phyloP scores from a whole-genome alignment of 2,888 invertebrate species.

The Cerastis leucographa region DNA sequence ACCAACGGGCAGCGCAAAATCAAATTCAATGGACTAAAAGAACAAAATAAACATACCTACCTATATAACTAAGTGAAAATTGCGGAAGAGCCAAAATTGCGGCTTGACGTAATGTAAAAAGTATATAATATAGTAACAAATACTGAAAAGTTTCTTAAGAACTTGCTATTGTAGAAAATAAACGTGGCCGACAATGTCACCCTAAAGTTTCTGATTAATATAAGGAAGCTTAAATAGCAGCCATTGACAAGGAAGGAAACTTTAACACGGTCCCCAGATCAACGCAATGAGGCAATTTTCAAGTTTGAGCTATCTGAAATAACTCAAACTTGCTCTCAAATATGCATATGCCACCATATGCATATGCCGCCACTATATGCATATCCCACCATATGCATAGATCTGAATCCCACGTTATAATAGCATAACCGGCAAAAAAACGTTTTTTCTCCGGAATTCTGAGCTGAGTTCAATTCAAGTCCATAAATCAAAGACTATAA shows the following conservation, averaged over 20 bases:
- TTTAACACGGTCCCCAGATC: neutral
- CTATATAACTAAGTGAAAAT: neutral
- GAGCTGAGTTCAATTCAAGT: neutral
- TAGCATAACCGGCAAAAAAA: neutral
- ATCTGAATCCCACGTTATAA: neutral
- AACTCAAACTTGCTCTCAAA: too few relatives aligned
- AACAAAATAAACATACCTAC: neutral
- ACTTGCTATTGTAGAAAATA: neutral
- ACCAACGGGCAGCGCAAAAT: neutral
- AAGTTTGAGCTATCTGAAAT: neutral
- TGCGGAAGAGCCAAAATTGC: neutral
- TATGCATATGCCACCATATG: too few relatives aligned
- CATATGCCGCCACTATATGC: too few relatives aligned
- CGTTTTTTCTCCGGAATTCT: neutral
- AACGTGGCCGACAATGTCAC: neutral
- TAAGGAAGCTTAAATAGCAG: neutral
- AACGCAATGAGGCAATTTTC: neutral
- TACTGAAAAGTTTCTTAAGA: neutral
- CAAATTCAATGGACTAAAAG: neutral
- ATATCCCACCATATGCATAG: too few relatives aligned
- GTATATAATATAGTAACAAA: too few relatives aligned
- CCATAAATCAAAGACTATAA: neutral
- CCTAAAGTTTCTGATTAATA: neutral
- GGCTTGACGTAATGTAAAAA: neutral
- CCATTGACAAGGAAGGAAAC: neutral